phyloP scores from a whole-genome alignment of 1,140 invertebrate genomes.

The Nylanderia fulva region DNA sequence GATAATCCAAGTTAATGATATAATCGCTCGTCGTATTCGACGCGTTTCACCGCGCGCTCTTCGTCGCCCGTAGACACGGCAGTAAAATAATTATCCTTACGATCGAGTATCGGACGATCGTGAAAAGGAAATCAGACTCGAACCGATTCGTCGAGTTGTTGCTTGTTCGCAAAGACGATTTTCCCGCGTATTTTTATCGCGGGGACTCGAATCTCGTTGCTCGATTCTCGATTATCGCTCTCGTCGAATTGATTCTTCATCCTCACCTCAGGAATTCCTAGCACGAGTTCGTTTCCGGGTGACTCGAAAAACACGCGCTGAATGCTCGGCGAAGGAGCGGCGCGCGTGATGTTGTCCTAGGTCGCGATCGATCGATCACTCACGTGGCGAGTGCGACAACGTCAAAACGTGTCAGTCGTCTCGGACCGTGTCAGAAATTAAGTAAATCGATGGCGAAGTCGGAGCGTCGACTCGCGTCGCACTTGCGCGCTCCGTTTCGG shows the following conservation, averaged over 20 bases:
- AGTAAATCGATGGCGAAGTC: conserved; percentile 21
- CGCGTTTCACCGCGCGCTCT: background rate
- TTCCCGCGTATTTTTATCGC: background rate
- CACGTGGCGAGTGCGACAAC: conserved; percentile 52
- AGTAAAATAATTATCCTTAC: background rate
- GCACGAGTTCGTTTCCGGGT: background rate
- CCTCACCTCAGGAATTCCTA: background rate
- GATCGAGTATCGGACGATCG: conserved; percentile 22
- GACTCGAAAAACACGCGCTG: background rate
- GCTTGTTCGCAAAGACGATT: background rate
- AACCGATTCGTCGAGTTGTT: background rate
- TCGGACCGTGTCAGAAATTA: conserved; percentile 26
- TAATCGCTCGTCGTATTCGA: conserved; percentile 7
- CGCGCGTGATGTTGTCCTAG: conserved; percentile 54
- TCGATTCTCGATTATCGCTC: background rate
- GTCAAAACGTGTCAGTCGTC: conserved; percentile 23
- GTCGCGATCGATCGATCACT: conserved; percentile 60
- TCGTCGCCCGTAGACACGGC: background rate
- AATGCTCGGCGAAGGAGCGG: background rate
- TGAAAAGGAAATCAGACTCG: background rate
- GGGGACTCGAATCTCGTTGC: background rate
- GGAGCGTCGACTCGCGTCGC: conserved; percentile 5
- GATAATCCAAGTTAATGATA: conserved; percentile 3
- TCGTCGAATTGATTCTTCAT: conserved; percentile 21
- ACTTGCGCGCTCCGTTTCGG: background rate